These are phyloP conservation scores for Drosophila kanapiae DNA, from an alignment of 1,140 invertebrate genomes.

Conservation along the genomic window DNA sequence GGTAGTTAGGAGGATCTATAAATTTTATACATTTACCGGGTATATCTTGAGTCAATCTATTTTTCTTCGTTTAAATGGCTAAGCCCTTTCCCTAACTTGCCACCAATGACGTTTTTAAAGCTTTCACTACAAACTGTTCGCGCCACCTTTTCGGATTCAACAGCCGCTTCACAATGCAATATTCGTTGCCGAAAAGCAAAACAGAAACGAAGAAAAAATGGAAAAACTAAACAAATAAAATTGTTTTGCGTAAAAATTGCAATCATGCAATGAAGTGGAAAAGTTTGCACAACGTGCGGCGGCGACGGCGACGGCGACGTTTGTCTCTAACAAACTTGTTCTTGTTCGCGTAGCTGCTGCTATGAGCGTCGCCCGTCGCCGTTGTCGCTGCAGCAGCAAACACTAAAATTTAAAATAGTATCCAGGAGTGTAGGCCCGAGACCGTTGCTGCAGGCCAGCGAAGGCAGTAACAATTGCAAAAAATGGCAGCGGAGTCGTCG, in stretches of 20 bases:
- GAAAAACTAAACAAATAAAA: slow-evolving; percentile 75
- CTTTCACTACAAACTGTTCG: neutral
- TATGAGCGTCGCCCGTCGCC: slow-evolving; percentile 1
- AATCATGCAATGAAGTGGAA: slow-evolving; percentile 73
- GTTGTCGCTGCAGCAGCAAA: slow-evolving; percentile 39
- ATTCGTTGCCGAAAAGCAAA: slow-evolving; percentile 47
- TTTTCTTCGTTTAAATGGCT: no score
- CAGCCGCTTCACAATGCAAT: slow-evolving; percentile 21
- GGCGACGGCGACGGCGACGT: slow-evolving; percentile 35
- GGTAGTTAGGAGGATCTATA: no score
- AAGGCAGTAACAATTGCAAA: slow-evolving; percentile 59
- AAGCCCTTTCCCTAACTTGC: neutral
- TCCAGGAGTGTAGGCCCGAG: slow-evolving; percentile 38
- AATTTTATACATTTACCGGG: no score
- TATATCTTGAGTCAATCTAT: no score
- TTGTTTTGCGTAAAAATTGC: slow-evolving; percentile 82
- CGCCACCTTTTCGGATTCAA: slow-evolving; percentile 30
- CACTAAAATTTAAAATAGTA: slow-evolving; percentile 47
- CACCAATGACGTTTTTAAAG: slow-evolving; percentile 8
- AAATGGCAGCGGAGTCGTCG: slow-evolving; percentile 57
- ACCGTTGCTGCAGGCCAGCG: slow-evolving; percentile 36
- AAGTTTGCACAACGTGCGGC: slow-evolving; percentile 75
- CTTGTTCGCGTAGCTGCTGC: slow-evolving; percentile 35
- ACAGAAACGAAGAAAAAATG: slow-evolving; percentile 17
- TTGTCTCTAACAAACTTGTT: slow-evolving; percentile 39